A percentile compares a stretch with the other conserved stretches of the same genome.
phyloP scores from a whole-genome alignment of 2,888 invertebrate genomes.

The Bombyx huttoni region DNA sequence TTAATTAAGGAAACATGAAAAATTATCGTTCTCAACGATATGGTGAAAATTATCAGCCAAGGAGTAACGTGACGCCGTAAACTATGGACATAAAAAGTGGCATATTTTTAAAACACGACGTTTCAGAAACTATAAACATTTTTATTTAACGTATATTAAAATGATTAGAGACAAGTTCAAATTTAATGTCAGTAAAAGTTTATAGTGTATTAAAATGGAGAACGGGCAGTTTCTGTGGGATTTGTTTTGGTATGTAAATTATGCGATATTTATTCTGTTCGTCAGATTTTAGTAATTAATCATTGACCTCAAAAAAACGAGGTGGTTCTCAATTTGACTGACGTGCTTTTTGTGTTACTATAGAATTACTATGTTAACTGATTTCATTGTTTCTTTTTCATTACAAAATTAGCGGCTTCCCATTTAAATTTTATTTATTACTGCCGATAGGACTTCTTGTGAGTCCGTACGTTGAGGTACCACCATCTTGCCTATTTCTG shows the following conservation, averaged over 20 bases:
- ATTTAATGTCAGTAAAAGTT: slow-evolving; percentile 16
- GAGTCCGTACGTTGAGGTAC: too few relatives aligned
- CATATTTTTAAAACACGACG: neutral
- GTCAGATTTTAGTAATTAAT: neutral
- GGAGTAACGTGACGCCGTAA: slow-evolving; percentile 19
- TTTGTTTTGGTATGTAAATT: slow-evolving; percentile 40
- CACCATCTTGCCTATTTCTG: too few relatives aligned
- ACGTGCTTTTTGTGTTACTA: too few relatives aligned
- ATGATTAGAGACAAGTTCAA: slow-evolving; percentile 29
- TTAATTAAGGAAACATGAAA: slow-evolving; percentile 10
- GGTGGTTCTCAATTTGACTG: too few relatives aligned
- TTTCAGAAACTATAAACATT: neutral
- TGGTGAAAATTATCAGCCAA: slow-evolving; percentile 13
- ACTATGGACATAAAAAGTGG: neutral
- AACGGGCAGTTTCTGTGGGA: slow-evolving; percentile 24
- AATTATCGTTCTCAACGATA: slow-evolving; percentile 9
- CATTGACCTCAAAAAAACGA: too few relatives aligned
- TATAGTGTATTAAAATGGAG: slow-evolving; percentile 43
- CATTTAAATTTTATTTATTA: too few relatives aligned
- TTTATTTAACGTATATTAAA: slow-evolving; percentile 16
- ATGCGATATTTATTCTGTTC: neutral
- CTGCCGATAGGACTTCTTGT: too few relatives aligned
- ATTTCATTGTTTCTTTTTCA: too few relatives aligned
- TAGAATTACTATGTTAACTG: too few relatives aligned
- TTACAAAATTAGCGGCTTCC: too few relatives aligned